These are phyloP conservation scores for Drosophila algonquin DNA, from an alignment of 2,888 invertebrate species.

Conservation along the genomic window DNA sequence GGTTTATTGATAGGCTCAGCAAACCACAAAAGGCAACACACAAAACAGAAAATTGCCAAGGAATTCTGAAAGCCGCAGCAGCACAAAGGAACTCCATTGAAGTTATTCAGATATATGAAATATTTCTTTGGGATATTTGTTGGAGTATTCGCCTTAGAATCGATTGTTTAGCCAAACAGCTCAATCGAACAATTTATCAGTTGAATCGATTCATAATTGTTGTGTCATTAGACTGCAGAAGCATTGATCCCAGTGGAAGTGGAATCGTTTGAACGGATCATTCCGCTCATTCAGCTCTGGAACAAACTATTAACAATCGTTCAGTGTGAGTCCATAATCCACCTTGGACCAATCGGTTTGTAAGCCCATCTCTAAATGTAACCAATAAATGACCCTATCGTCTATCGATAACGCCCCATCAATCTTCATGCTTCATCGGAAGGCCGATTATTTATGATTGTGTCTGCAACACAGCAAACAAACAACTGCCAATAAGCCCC, in stretches of 20 bases:
- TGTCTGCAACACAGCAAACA: no score
- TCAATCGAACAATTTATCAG: slow-evolving; percentile 25
- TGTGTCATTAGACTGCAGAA: not conserved
- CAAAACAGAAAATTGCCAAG: slow-evolving; percentile 29
- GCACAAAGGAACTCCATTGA: not conserved
- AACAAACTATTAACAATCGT: no score
- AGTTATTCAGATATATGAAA: slow-evolving; percentile 22
- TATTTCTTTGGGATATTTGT: not conserved
- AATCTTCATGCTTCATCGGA: no score
- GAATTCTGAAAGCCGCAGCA: slow-evolving; percentile 10
- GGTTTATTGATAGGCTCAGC: slow-evolving; percentile 67
- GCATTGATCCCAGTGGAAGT: not conserved
- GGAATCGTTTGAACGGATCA: not conserved
- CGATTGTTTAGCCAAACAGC: not conserved
- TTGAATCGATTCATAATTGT: not conserved
- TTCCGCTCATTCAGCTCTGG: not conserved
- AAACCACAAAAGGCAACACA: slow-evolving; percentile 21
- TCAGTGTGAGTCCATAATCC: no score
- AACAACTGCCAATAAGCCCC: not conserved
- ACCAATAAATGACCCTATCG: no score
- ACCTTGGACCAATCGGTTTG: no score
- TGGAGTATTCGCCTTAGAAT: not conserved
- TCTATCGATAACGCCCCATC: no score
- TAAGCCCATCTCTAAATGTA: no score
- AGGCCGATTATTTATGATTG: no score